Evolutionary conservation across 2,113 vertebrate species (phyloP).

Genomic region (Pionites leucogaster): DNA sequence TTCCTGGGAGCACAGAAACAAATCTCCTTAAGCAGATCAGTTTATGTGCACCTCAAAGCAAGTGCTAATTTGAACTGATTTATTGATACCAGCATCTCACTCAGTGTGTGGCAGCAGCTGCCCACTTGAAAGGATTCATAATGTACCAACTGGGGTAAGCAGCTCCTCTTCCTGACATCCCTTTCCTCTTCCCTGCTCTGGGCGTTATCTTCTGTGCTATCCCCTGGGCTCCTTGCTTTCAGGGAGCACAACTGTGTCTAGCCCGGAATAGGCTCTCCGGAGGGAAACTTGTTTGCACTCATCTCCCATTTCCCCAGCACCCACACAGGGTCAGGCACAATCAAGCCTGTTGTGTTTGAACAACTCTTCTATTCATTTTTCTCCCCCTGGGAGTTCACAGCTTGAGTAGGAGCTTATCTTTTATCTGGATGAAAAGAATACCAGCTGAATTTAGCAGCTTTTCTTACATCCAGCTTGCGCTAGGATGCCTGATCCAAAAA

Average conservation of each 20-base stretch:
- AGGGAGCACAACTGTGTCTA: background rate
- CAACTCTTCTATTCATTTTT: background rate
- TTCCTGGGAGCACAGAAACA: background rate
- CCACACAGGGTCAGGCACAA: background rate
- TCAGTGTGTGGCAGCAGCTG: background rate
- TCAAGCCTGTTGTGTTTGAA: background rate
- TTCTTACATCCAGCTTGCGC: constrained; percentile 12
- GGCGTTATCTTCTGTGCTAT: background rate
- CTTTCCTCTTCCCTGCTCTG: background rate
- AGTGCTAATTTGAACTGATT: background rate
- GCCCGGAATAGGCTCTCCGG: background rate
- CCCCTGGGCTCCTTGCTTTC: background rate
- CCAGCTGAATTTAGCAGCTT: constrained; percentile 10
- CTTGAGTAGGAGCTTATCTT: constrained; percentile 11
- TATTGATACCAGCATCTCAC: background rate
- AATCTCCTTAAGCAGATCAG: background rate
- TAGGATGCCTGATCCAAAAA: background rate
- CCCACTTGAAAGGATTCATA: background rate
- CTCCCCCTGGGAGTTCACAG: background rate
- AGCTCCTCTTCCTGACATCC: background rate
- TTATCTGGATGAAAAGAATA: constrained; percentile 36
- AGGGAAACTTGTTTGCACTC: background rate
- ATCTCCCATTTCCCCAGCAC: background rate
- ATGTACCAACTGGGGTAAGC: background rate
- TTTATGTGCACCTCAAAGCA: background rate